Base-by-base conservation (phyloP, 2,113 vertebrate genomes). In the Phalacrocorax carbo region DNA sequence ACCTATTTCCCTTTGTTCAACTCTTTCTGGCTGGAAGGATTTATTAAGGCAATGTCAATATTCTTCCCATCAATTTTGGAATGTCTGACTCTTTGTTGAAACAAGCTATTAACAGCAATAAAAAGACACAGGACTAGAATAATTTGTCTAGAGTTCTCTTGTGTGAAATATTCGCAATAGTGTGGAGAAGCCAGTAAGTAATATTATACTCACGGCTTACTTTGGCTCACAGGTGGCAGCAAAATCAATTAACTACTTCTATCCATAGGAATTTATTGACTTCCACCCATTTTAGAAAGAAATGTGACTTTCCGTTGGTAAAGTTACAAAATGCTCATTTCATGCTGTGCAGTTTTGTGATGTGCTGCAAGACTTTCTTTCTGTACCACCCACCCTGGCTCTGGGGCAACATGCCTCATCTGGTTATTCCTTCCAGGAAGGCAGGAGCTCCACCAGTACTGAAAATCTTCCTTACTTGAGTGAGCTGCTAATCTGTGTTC, bases 201-300 rank as follows among this genome's bases (percentile, higher is more conserved):
- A 73, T 93, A 94, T 82, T 86, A 95, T 66, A 95, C 72, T 88
- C 75, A 79, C 21, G 5, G 89, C 80, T 96, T 95, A 58, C 82
- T 89, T 96, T 94, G 95, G 93, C 85, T 97, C 96, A 96, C 88
- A 96, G 89, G 93, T 96, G 94, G 84, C 82, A 97, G 75, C 85
- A 97, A 98, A 97, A 97, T 97, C 95, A 98, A 97, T 98, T 97
- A 98, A 87, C 94, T 85, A 54, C 77, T 97, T 95, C 81, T 95
- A 94, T 94, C 89, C 69, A 79, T 93, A 92, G 48, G 60, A 97
- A 96, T 86, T 94, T 96, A 97, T 86, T 97, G 89, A 97, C 94
- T 94, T 95, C 34, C 8, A 8, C 55, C 72, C 82, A 87, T 93
- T 98, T 96, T 94, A 86, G 91, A 95, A 96, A 94, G 38, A 90